Base-by-base conservation (phyloP, 2,888 invertebrate species). In the Chromoteleia sp. region DNA sequence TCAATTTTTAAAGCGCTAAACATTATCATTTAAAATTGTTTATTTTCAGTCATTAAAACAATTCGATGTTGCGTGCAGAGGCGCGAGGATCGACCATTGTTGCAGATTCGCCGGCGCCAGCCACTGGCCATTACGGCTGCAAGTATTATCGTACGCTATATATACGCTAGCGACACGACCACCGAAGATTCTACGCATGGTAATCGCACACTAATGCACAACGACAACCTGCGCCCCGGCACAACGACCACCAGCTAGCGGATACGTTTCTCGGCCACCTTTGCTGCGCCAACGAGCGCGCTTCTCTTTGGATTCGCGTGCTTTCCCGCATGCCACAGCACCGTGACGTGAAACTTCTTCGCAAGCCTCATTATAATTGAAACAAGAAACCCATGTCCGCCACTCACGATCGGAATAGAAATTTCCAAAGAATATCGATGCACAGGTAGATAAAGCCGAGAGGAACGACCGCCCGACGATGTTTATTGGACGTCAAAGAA, bases 31-130 rank as follows among this genome's bases (percentile, higher is more conserved):
- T n/a, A n/a, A n/a, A n/a, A n/a, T n/a, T n/a, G n/a, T n/a, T n/a
- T n/a, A n/a, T n/a, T n/a, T n/a, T n/a, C n/a, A n/a, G n/a, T n/a
- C n/a, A n/a, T n/a, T n/a, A n/a, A n/a, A n/a, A n/a, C n/a, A n/a
- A n/a, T n/a, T n/a, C n/a, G 39, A 17, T 8, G 59, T 29, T 83
- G 70, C 70, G 73, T 39, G 71, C 65, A 80, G 71, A 67, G 83
- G 71, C 73, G 76, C 63, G 84, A 82, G 21, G 12, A 21, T 45
- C 21, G 21, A 21, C 21, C 6, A 45, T 45, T 45, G 45, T 21
- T 10, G 45, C 10, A 45, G n/a, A 25, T 54, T 17, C 54, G 17
- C 14, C 89, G 89, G 90, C 89, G 90, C 89, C 90, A 90, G 88
- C 88, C 87, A 89, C 87, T 86, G 86, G 87, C 87, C 87, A 86